Conservation (phyloP, 2,113 vertebrate genomes). For the Ptilonorhynchus violaceus region DNA sequence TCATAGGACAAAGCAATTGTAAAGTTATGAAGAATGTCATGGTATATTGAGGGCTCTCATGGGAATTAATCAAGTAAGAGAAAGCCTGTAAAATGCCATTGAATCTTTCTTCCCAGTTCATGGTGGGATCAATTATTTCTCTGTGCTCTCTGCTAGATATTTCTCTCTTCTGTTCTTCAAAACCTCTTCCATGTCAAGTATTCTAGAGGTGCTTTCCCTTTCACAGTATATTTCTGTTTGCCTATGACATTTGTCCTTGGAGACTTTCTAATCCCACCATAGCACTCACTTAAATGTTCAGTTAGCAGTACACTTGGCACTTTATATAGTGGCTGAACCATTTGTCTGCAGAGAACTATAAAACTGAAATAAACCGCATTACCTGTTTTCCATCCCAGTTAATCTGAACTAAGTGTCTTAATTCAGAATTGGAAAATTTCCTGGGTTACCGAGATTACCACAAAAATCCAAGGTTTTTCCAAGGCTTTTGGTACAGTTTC, state of each 20-base stretch:
- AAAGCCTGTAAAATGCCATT: neutral
- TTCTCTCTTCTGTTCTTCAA: slow-evolving; percentile 9
- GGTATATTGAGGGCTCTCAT: neutral
- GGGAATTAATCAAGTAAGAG: slow-evolving; percentile 9
- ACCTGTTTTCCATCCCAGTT: neutral
- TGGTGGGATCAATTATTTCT: neutral
- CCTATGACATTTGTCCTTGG: neutral
- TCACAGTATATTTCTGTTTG: neutral
- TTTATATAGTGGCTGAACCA: neutral
- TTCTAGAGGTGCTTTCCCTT: neutral
- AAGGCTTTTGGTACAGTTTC: neutral
- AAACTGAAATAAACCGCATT: neutral
- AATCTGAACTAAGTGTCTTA: neutral
- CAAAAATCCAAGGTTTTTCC: neutral
- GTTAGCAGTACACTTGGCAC: neutral
- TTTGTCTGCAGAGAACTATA: neutral
- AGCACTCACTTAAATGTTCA: neutral
- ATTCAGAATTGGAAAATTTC: neutral
- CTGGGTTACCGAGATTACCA: neutral
- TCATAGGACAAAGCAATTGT: neutral
- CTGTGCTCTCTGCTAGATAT: neutral
- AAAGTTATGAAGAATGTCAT: neutral
- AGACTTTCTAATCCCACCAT: neutral
- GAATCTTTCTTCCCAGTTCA: neutral
- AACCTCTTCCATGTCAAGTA: neutral